phyloP scores from a whole-genome alignment of 2,113 vertebrate species.

The Toxostoma redivivum region DNA sequence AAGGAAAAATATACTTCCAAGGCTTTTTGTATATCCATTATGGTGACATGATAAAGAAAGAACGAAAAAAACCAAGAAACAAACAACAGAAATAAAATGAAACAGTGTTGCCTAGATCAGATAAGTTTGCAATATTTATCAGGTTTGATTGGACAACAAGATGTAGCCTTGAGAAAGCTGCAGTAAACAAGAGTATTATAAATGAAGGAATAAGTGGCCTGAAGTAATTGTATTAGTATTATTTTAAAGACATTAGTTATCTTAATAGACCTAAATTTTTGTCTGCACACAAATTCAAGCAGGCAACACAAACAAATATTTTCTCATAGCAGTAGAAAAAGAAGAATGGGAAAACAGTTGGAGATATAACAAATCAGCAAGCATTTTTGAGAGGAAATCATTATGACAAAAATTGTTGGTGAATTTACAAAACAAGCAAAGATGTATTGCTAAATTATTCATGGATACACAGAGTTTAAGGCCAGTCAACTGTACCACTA shows the following conservation, averaged over 20 bases:
- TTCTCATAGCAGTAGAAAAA: background rate
- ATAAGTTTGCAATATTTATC: background rate
- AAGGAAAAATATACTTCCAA: background rate
- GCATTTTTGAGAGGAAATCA: background rate
- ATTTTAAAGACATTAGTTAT: background rate
- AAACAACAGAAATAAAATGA: background rate
- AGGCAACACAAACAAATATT: background rate
- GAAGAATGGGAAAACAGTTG: background rate
- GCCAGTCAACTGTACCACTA: background rate
- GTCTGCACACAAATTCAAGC: background rate
- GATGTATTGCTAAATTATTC: constrained; percentile 17
- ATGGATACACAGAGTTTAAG: background rate
- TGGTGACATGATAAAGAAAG: background rate
- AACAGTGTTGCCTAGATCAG: background rate
- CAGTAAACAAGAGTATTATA: background rate
- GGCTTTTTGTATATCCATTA: background rate
- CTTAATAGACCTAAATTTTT: background rate
- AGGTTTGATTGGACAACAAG: background rate
- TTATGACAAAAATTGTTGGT: background rate
- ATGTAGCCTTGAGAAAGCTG: background rate
- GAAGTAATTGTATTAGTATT: background rate
- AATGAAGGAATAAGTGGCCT: background rate
- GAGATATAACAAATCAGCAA: background rate
- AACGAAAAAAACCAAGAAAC: background rate
- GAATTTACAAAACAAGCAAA: background rate